Evolutionary conservation across 2,888 invertebrate genomes (phyloP).

Genomic region (Harpalus rubripes): DNA sequence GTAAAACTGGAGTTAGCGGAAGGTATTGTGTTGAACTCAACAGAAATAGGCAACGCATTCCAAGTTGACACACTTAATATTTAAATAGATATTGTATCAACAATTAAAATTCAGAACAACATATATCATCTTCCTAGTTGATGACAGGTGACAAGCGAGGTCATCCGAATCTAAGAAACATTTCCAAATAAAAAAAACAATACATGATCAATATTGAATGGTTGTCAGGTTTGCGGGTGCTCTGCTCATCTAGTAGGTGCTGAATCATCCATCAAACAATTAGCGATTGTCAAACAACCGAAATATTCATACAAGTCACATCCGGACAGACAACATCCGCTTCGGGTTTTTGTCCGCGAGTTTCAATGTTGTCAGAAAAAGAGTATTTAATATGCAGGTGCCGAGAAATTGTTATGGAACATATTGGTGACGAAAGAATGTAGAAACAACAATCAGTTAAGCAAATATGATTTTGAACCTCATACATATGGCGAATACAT

Average conservation of each 20-base stretch:
- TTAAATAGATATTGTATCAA: no score
- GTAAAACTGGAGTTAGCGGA: no score
- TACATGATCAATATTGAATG: conserved; percentile 46
- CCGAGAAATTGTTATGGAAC: neutral
- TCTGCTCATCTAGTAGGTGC: neutral
- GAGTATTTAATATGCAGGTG: conserved; percentile 1
- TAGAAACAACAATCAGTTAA: neutral
- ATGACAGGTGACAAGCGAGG: conserved; percentile 7
- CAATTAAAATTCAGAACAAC: neutral
- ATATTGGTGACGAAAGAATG: neutral
- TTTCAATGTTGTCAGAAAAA: neutral
- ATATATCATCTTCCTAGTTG: neutral
- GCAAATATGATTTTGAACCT: neutral
- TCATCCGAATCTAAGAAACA: conserved; percentile 27
- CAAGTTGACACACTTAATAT: no score
- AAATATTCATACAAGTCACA: conserved; percentile 61
- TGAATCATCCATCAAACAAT: conserved; percentile 60
- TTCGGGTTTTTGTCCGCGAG: neutral
- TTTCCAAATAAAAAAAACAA: conserved; percentile 26
- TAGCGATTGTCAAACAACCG: conserved; percentile 54
- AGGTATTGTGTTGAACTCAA: no score
- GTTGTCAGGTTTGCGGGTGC: conserved; percentile 22
- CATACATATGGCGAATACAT: neutral
- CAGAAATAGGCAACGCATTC: no score
- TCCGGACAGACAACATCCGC: conserved; percentile 30